Conservation (phyloP, 2,888 invertebrate species). For the Neoitamus cyanurus region DNA sequence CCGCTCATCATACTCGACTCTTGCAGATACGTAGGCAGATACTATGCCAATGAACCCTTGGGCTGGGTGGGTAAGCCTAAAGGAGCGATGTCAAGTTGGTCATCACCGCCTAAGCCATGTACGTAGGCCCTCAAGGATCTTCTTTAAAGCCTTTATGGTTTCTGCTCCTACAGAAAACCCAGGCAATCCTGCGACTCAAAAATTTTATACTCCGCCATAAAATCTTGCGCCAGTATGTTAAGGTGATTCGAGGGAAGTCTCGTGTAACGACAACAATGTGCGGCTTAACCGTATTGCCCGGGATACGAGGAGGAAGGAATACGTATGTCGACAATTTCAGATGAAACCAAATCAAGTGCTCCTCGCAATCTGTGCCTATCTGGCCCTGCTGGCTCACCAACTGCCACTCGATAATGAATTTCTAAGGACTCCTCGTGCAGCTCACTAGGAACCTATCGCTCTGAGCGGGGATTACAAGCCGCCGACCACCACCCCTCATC, state of each 20-base stretch:
- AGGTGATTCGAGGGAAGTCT: not conserved
- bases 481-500: not conserved
- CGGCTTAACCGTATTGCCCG: not conserved
- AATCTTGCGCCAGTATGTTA: not conserved
- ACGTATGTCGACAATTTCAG: not conserved
- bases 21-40: not conserved
- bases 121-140: not conserved
- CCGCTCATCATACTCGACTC: not conserved
- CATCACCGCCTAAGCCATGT: not conserved
- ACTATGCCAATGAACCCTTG: not conserved
- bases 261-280: not conserved
- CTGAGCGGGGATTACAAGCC: not conserved
- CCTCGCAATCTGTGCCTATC: not conserved
- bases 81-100: not conserved
- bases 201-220: not conserved
- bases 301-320: no score
- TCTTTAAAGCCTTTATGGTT: not conserved
- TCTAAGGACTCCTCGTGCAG: not conserved
- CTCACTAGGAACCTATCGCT: not conserved
- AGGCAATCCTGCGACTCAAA: not conserved
- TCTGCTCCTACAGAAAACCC: not conserved
- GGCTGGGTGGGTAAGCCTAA: not conserved
- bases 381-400: not conserved
- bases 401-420: not conserved
- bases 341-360: not conserved